Conservation (phyloP, 1,140 invertebrate genomes). For the Luehdorfia chinensis region DNA sequence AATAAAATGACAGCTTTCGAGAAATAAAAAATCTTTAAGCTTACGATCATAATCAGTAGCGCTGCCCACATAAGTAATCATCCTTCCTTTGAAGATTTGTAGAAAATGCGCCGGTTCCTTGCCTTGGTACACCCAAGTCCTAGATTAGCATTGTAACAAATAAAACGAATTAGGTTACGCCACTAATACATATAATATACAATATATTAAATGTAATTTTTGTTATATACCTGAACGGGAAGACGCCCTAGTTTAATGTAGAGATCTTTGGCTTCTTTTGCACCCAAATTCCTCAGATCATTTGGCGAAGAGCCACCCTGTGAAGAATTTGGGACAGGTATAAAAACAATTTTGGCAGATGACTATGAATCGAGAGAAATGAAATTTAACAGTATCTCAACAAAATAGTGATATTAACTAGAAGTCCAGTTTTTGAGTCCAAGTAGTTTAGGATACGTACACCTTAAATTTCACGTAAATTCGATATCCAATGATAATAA, state of each 20-base stretch:
- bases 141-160: conserved; percentile 64
- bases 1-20: too few species aligned
- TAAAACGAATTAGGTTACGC: not conserved
- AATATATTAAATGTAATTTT: not conserved
- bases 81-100: conserved; percentile 91
- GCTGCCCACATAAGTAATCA: conserved; percentile 86
- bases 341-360: conserved; percentile 1
- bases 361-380: too few species aligned
- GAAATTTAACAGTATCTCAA: too few species aligned
- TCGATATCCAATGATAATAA: too few species aligned
- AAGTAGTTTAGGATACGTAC: too few species aligned
- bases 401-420: too few species aligned
- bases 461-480: too few species aligned
- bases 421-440: too few species aligned
- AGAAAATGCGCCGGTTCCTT: conserved; percentile 94
- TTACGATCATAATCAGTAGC: conserved; percentile 81
- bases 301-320: conserved; percentile 75
- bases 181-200: too few species aligned
- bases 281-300: conserved; percentile 74
- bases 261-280: conserved; percentile 74
- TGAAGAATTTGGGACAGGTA: too few species aligned
- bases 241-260: conserved; percentile 65
- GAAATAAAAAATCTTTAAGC: too few species aligned
- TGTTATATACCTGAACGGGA: conserved; percentile 66
- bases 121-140: conserved; percentile 90